Base-by-base conservation (phyloP, 2,113 vertebrate genomes). In the Pan paniscus region DNA sequence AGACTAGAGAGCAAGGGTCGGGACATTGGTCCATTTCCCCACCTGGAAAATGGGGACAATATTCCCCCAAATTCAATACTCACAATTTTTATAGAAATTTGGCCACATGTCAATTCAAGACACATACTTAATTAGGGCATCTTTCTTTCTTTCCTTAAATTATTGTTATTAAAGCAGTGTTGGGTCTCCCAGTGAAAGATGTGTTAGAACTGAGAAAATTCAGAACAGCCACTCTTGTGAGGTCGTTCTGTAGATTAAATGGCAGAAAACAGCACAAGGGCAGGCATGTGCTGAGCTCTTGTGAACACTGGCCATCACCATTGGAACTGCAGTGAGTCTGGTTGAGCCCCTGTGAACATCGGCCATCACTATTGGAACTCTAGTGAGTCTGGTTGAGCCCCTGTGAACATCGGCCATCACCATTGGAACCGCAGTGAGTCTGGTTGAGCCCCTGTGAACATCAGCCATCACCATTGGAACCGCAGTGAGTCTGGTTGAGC, bases 211-310 rank as follows among this genome's bases (percentile, higher is more conserved):
- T 67, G n/a, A 89, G 79, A 61, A 80, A 11, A 30, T 40, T 50
- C 3, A 0, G 61, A 20, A 25, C 1, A 3, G 13, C 8, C 1
- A 0, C 46, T 20, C 20, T 23, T 6, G 0, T 0, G 8, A 18
- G 61, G 13, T 61, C 0, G 2, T 3, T 3, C 20, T 0, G 0
- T 7, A 18, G 43, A 8, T 32, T 22, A 6, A 5, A 23, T 0
- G 18, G 43, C 70, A 22, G n/a, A 6, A 27, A 30, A 32, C 48
- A n/a, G 75, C 8, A 1, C 46, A 1, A 4, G 0, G n/a, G 16
- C 6, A 0, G 48, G 25, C 4, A 14, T 38, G 6, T 1, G 0
- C 38, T 11, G 0, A 13, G n/a, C 4, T 0, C 82, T 16, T 6
- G 50, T 25, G 23, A 64, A 6, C 27, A 64, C 5, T 0, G 57